Evolutionary conservation across 2,113 vertebrate genomes (phyloP), one percentile per base, ranked within the genome.

Genomic region (Polyodon spathula): DNA sequence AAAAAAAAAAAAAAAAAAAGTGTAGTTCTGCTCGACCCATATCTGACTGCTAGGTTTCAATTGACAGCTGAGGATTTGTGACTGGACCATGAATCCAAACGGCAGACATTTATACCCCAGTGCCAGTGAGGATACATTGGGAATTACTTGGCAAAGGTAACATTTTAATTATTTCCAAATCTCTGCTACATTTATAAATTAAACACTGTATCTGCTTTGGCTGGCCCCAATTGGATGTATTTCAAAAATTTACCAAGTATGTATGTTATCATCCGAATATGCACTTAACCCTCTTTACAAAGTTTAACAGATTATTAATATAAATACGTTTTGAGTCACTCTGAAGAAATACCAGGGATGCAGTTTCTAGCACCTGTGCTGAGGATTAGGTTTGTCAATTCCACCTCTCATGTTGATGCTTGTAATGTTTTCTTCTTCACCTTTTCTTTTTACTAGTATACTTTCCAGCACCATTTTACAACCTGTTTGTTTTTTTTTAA

Each of bases 81-180:
- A 98, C 95, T 98, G 95, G 94, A 97, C 94, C 94, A 91, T 97
- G 95, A 98, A 95, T 96, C 95, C 97, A 96, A 97, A 97, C 94
- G 90, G 93, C 94, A 97, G 94, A 90, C 94, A 97, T 94, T 98
- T 97, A 93, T 97, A 96, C 94, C 93, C 95, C 93, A 93, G 92
- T 97, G 90, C 90, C 91, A 91, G 87, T 92, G 95, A 98, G 91
- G 95, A 98, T 92, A 93, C 93, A 93, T 95, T 98, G 94, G 95
- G 95, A 94, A 98, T 98, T 93, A 90, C 95, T 94, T 98, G 94
- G 94, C 95, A 98, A 97, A 98, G 95, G 95, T 98, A 98, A 98
- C 87, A 87, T 95, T 95, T 97, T 94, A 88, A 93, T 95, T 95
- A 94, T 97, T 95, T 97, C 90, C 90, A 85, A 87, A 73, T 82